A percentile compares a stretch with the other conserved stretches of the same genome.
These are phyloP conservation scores for Protonibea diacanthus DNA, from an alignment of 2,797 vertebrate genomes.

Conservation along the genomic window DNA sequence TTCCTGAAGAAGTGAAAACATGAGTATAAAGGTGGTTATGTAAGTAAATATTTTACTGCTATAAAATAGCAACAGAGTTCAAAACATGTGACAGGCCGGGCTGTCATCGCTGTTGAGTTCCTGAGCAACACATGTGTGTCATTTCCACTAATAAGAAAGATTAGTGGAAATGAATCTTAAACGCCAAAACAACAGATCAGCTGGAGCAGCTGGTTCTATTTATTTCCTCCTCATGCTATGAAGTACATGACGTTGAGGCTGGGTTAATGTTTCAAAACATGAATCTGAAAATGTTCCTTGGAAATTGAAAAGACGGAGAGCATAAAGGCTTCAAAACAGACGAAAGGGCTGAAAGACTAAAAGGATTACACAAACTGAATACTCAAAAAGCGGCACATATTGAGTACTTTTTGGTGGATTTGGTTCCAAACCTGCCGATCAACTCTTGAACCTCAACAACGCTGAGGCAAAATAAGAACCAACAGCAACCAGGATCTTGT, in stretches of 20 bases:
- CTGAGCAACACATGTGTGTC: background rate
- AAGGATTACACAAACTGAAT: background rate
- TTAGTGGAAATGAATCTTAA: background rate
- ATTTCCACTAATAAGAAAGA: background rate
- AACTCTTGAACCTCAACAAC: background rate
- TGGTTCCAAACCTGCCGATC: background rate
- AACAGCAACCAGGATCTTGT: slow-evolving; percentile 10
- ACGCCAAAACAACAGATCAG: background rate
- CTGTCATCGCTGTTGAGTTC: too few relatives aligned
- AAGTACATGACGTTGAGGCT: too few relatives aligned
- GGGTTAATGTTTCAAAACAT: background rate
- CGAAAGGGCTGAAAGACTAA: too few relatives aligned
- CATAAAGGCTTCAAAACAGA: background rate
- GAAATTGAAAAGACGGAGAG: background rate
- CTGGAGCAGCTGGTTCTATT: too few relatives aligned
- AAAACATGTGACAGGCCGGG: background rate
- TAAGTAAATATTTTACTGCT: background rate
- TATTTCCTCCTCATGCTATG: too few relatives aligned
- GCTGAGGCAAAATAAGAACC: background rate
- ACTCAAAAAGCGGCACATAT: background rate
- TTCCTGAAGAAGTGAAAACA: background rate
- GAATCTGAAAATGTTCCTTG: background rate
- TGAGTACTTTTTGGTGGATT: background rate
- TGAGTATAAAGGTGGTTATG: background rate
- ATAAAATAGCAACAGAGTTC: background rate